These are phyloP conservation scores for Semnopithecus entellus DNA, from an alignment of 2,113 vertebrate species.

Conservation along the genomic window DNA sequence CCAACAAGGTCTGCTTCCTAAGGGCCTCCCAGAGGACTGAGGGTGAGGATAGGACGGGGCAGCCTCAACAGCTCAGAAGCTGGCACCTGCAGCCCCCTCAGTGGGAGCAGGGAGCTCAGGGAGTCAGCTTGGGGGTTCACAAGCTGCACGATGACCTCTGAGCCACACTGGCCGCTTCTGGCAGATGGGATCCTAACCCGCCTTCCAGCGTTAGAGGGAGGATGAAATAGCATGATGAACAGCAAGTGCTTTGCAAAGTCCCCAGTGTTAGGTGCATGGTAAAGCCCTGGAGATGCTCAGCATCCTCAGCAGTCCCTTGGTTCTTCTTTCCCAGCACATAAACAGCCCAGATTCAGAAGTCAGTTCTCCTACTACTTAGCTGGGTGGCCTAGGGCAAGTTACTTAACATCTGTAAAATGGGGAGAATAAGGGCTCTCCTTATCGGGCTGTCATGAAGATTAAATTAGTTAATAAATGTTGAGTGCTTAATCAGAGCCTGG, in stretches of 20 bases:
- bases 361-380: not conserved
- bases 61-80: not conserved
- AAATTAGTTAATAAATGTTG: not conserved
- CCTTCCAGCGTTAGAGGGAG: not conserved
- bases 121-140: not conserved
- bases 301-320: not conserved
- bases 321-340: not conserved
- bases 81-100: rapidly evolving
- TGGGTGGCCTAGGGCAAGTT: not conserved
- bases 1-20: not conserved
- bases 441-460: not conserved
- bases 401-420: not conserved
- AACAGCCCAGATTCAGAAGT: not conserved
- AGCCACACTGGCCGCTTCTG: not conserved
- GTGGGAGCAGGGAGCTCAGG: not conserved
- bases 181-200: not conserved
- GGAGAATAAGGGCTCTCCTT: not conserved
- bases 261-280: rapidly evolving
- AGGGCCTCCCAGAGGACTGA: not conserved
- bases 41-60: not conserved
- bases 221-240: not conserved
- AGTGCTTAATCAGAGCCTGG: not conserved
- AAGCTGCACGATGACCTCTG: no score
- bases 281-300: not conserved
- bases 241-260: not conserved